Conservation (phyloP, 2,113 vertebrate species). For the Erpornis zantholeuca region DNA sequence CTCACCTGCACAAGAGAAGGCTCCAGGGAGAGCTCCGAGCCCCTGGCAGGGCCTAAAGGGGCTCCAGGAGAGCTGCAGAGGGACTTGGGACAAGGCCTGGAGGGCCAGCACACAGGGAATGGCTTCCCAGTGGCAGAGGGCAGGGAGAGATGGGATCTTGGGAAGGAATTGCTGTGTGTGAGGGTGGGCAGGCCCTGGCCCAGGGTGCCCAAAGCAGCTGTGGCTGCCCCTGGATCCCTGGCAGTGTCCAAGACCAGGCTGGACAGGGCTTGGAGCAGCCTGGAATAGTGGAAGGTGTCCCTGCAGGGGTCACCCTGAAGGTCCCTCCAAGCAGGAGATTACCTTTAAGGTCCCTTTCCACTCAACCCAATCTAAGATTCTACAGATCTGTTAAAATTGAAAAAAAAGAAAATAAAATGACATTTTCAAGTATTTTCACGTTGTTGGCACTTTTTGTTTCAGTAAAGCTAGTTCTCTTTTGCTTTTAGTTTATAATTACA, state of each 20-base stretch:
- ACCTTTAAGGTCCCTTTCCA: background rate
- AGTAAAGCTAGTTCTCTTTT: background rate
- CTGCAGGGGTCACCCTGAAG: too few species aligned
- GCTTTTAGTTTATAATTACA: background rate
- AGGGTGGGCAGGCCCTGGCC: background rate
- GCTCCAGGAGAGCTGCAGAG: background rate
- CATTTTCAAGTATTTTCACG: background rate
- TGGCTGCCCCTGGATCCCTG: background rate
- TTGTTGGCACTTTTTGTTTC: background rate
- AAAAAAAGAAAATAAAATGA: background rate
- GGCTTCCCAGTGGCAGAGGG: background rate
- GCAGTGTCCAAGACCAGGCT: background rate
- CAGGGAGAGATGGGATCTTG: rapidly evolving
- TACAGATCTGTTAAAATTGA: background rate
- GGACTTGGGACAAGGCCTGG: background rate
- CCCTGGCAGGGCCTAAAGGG: background rate
- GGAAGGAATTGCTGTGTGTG: background rate
- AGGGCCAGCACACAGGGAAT: too few species aligned
- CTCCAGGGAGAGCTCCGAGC: background rate
- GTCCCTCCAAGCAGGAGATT: too few species aligned
- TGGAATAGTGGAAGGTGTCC: rapidly evolving
- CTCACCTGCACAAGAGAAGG: background rate
- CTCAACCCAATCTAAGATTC: background rate
- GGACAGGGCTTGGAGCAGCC: rapidly evolving
- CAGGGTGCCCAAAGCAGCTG: background rate